Conservation (phyloP, 2,113 vertebrate genomes). For the Tragelaphus imberbis region DNA sequence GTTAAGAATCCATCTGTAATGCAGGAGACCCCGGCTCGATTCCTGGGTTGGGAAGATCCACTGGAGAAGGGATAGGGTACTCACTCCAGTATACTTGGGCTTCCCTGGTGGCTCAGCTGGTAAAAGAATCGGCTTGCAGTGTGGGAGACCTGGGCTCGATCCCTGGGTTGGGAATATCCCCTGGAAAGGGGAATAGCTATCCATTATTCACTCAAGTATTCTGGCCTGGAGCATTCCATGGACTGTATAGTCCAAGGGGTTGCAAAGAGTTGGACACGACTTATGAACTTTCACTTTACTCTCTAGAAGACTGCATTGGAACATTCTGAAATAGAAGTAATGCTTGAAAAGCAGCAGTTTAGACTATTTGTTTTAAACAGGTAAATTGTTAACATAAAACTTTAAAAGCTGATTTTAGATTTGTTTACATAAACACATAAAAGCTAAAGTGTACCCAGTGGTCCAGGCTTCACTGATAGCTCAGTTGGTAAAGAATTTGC, state of each 20-base stretch:
- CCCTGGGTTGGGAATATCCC: not conserved
- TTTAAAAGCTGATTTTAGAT: slow-evolving; percentile 36
- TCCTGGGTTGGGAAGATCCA: not conserved
- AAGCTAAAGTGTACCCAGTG: not conserved
- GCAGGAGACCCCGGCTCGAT: not conserved
- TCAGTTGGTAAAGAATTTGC: not conserved
- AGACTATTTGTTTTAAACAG: slow-evolving; percentile 28
- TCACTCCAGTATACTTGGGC: not conserved
- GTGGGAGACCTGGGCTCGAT: not conserved
- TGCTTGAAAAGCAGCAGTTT: slow-evolving; percentile 9
- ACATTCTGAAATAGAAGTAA: slow-evolving; percentile 27
- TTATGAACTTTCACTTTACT: not conserved
- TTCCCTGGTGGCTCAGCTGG: not conserved
- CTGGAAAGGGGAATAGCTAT: not conserved
- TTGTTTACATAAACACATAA: not conserved
- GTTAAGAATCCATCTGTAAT: not conserved
- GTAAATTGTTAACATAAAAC: slow-evolving; percentile 24
- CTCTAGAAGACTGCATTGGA: not conserved
- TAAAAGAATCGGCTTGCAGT: not conserved
- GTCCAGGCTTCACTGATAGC: not conserved
- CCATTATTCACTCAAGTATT: not conserved
- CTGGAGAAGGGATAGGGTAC: not conserved
- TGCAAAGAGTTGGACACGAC: not conserved
- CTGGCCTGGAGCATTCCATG: not conserved
- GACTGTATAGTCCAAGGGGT: not conserved